These are phyloP conservation scores for Nomada ferruginata DNA, from an alignment of 2,888 invertebrate genomes.

Conservation along the genomic window DNA sequence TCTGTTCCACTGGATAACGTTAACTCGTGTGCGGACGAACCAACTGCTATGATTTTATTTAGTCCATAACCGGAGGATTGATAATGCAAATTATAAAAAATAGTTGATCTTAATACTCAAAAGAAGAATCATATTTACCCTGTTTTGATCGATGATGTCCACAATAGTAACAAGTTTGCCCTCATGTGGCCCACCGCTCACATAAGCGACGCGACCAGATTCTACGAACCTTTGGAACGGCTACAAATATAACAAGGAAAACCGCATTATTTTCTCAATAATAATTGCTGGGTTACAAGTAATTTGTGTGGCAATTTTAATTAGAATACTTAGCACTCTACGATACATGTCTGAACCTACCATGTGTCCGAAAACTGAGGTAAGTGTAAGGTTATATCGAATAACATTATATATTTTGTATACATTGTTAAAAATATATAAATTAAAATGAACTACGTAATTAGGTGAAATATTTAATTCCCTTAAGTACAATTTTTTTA, in stretches of 20 bases:
- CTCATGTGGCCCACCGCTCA: constrained; percentile 94
- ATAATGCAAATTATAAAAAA: neutral
- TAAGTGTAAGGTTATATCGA: constrained; percentile 60
- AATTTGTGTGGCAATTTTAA: neutral
- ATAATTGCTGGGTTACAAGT: neutral
- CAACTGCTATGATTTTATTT: no score
- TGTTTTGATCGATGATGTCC: constrained; percentile 98
- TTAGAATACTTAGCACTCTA: neutral
- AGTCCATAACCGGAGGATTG: no score
- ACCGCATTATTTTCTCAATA: constrained; percentile 3
- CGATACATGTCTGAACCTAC: constrained; percentile 22
- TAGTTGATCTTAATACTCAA: neutral
- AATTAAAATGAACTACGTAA: constrained; percentile 1
- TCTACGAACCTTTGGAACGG: constrained; percentile 97
- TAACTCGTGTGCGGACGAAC: no score
- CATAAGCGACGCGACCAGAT: constrained; percentile 98
- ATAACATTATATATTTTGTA: constrained; percentile 16
- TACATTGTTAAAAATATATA: constrained; percentile 2
- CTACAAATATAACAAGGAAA: constrained; percentile 82
- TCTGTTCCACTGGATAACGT: no score
- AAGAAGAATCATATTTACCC: constrained; percentile 85
- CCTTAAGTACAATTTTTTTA: constrained; percentile 13
- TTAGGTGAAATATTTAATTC: neutral
- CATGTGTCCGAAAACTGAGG: constrained; percentile 65
- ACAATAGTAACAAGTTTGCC: constrained; percentile 98